Base-by-base conservation (phyloP, 2,888 invertebrate genomes). In the Chirona hameri region DNA sequence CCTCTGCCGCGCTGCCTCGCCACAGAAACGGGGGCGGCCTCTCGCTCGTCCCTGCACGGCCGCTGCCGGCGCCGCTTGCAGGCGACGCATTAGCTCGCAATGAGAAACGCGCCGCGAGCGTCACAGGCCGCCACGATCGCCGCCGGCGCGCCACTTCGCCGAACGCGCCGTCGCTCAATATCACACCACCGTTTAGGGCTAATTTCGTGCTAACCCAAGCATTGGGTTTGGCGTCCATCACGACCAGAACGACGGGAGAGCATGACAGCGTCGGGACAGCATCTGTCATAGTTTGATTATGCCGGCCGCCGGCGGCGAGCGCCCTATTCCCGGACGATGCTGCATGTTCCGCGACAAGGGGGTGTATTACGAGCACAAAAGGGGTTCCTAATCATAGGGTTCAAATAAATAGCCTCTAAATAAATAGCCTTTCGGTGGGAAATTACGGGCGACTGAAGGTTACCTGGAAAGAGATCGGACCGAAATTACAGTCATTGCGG, bases 351-450 rank as follows among this genome's bases (percentile, higher is more conserved):
- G 76, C 76, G 76, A 76, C 76, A 76, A 46, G 76, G 76, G 76
- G 76, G 39, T 46, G 76, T 46, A 76, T 76, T 76, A 76, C 46
- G 27, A 39, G 72, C 72, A 27, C 76, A 76, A 46, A 76, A 76
- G 76, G 76, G 76, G 76, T 76, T 39, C 76, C 76, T 76, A 46
- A 76, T 76, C 46, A 76, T 76, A 46, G 39, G 39, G 39, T 76
- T 76, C 76, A 76, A 76, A 76, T 76, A 76, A 76, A 76, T 76
- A 76, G 76, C 76, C 76, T 76, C 76, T 76, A 76, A 76, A 76
- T 76, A 76, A 76, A 76, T 76, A 76, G 76, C 76, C 76, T 76
- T 76, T 46, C 39, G 76, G 76, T 76, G 76, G 76, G 39, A 76
- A 76, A 76, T 76, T 76, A 76, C 24, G 76, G 76, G 2, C 39